Conservation (phyloP, 1,140 invertebrate species). For the Venturia canescens region DNA sequence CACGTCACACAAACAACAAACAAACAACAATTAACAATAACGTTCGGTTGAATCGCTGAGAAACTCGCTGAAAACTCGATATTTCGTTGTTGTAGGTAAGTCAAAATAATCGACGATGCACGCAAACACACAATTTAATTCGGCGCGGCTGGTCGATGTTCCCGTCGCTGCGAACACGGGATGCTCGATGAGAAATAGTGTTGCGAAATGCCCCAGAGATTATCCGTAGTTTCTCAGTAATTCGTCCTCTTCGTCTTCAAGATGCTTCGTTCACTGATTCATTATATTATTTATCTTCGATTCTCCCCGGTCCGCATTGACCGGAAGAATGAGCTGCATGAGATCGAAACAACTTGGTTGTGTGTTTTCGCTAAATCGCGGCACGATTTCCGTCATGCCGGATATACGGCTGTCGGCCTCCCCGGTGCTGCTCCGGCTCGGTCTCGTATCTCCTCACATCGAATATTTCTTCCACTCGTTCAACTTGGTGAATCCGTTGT, state of each 20-base stretch:
- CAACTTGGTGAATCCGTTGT: slow-evolving; percentile 35
- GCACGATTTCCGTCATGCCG: slow-evolving; percentile 42
- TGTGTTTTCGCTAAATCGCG: slow-evolving; percentile 36
- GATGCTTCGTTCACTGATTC: neutral
- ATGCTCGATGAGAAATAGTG: neutral
- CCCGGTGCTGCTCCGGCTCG: slow-evolving; percentile 63
- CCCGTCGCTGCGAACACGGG: neutral
- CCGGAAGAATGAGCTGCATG: neutral
- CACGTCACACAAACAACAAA: slow-evolving; percentile 56
- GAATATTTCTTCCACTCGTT: slow-evolving; percentile 44
- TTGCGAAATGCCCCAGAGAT: slow-evolving; percentile 1
- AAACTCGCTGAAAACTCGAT: slow-evolving; percentile 31
- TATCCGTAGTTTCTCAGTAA: slow-evolving; percentile 6
- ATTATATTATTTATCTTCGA: neutral
- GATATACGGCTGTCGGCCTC: slow-evolving; percentile 64
- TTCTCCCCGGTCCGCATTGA: neutral
- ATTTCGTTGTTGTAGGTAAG: neutral
- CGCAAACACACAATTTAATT: slow-evolving; percentile 9
- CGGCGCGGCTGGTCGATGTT: neutral
- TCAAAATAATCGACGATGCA: neutral
- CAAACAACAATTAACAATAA: slow-evolving; percentile 58
- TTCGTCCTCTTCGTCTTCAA: slow-evolving; percentile 41
- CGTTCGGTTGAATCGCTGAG: slow-evolving; percentile 48
- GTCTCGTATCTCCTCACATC: slow-evolving; percentile 58
- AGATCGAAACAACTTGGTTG: slow-evolving; percentile 26